Percentiles rank a stretch among this genome's conserved stretches.
phyloP scores from a whole-genome alignment of 2,888 invertebrate species.

The Drosophila nigricruria region DNA sequence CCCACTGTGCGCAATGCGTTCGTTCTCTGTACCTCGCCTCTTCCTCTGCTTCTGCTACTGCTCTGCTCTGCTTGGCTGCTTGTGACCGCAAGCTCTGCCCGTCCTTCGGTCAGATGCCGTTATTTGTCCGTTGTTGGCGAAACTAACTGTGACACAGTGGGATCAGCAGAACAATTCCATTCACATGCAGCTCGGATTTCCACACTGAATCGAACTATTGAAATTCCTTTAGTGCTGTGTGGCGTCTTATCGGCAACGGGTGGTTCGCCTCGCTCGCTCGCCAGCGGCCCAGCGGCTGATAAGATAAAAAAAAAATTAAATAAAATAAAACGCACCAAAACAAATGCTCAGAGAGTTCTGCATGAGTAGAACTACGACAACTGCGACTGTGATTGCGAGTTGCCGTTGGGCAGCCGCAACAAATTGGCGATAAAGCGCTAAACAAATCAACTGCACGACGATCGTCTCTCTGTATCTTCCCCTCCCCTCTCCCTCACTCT shows the following conservation, averaged over 20 bases:
- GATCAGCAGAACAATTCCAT: slow-evolving; percentile 39
- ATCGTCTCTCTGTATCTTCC: not conserved
- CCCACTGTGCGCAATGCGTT: slow-evolving; percentile 42
- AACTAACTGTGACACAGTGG: slow-evolving; percentile 53
- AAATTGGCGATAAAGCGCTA: slow-evolving; percentile 36
- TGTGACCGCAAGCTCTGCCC: slow-evolving; percentile 2
- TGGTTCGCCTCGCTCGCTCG: slow-evolving; percentile 19
- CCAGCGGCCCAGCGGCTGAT: slow-evolving; percentile 17
- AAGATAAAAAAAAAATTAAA: slow-evolving; percentile 29
- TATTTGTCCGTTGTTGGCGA: slow-evolving; percentile 1
- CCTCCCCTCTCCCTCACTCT: not conserved
- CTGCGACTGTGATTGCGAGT: not conserved
- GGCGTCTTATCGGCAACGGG: slow-evolving; percentile 47
- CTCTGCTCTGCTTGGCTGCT: not conserved
- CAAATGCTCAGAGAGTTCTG: slow-evolving; percentile 19
- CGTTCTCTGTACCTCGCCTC: not conserved
- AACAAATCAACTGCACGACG: not conserved
- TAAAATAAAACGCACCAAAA: slow-evolving; percentile 26
- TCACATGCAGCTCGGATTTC: slow-evolving; percentile 69
- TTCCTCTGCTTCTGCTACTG: not conserved
- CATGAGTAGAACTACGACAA: not conserved
- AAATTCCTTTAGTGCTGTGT: slow-evolving; percentile 19
- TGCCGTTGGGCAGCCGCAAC: not conserved
- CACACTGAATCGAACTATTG: slow-evolving; percentile 38
- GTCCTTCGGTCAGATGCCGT: slow-evolving; percentile 7